Conservation (phyloP, 2,888 invertebrate species). For the Lacanobia wlatinum region DNA sequence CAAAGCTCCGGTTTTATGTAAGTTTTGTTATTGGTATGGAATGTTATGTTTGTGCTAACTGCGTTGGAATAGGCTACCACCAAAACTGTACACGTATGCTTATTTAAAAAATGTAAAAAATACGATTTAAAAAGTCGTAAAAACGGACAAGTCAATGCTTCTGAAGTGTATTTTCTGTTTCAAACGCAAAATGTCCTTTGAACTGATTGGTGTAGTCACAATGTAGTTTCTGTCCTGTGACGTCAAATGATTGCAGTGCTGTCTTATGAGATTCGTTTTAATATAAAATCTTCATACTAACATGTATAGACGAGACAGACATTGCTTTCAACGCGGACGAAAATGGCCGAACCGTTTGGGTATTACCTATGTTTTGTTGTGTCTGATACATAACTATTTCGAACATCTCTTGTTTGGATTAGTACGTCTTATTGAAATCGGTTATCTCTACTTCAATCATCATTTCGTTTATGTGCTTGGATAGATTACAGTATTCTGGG, state of each 20-base stretch:
- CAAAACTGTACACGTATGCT: too few species aligned
- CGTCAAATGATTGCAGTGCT: not conserved
- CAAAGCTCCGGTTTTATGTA: slow-evolving; percentile 7
- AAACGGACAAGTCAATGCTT: too few species aligned
- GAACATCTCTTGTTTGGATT: slow-evolving; percentile 5
- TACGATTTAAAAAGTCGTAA: too few species aligned
- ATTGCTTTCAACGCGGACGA: not conserved
- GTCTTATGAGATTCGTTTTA: not conserved
- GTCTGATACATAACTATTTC: slow-evolving; percentile 11
- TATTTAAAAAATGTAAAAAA: too few species aligned
- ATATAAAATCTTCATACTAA: not conserved
- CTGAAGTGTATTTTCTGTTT: too few species aligned
- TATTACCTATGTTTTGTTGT: not conserved
- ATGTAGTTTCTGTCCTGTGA: too few species aligned
- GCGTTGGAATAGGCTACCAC: not conserved
- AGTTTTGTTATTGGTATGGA: not conserved
- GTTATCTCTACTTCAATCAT: not conserved
- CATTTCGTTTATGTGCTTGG: not conserved
- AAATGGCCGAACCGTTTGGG: slow-evolving; percentile 5
- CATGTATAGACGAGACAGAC: not conserved
- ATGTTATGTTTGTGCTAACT: slow-evolving; percentile 6
- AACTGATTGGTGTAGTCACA: too few species aligned
- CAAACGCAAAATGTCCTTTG: too few species aligned
- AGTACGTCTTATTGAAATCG: not conserved
- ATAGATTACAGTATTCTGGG: not conserved